phyloP scores from a whole-genome alignment of 2,888 invertebrate genomes.

The Meloe dianella region DNA sequence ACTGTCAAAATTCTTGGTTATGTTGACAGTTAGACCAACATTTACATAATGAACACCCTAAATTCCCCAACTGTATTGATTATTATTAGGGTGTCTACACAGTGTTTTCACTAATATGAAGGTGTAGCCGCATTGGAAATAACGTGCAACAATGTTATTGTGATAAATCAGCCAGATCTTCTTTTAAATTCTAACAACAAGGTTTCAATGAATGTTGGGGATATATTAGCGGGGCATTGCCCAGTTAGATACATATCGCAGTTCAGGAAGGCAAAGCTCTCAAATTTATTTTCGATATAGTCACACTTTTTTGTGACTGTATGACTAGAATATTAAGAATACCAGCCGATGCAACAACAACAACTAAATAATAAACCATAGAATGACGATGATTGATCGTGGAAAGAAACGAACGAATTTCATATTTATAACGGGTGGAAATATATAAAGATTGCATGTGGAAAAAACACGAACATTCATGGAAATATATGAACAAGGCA shows the following conservation, averaged over 20 bases:
- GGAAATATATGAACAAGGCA: no score
- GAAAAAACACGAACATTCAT: conserved; percentile 40
- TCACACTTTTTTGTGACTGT: no score
- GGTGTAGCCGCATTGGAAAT: no score
- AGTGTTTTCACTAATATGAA: background rate
- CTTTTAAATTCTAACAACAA: no score
- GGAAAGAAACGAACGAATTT: conserved; percentile 28
- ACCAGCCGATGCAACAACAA: background rate
- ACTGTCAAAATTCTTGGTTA: conserved; percentile 14
- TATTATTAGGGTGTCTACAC: background rate
- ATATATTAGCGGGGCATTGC: no score
- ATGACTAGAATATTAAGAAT: conserved; percentile 1
- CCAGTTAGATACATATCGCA: no score
- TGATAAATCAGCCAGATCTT: no score
- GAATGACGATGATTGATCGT: conserved; percentile 28
- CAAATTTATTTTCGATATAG: no score
- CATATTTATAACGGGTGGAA: conserved; percentile 34
- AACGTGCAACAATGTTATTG: no score
- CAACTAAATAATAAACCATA: conserved; percentile 17
- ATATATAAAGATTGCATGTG: conserved; percentile 50
- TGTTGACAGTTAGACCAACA: background rate
- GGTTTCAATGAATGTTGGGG: no score
- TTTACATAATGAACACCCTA: background rate
- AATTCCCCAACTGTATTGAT: background rate
- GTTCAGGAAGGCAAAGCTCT: no score